Conservation (phyloP, 1,140 invertebrate genomes). For the Teleopsis dalmanni region DNA sequence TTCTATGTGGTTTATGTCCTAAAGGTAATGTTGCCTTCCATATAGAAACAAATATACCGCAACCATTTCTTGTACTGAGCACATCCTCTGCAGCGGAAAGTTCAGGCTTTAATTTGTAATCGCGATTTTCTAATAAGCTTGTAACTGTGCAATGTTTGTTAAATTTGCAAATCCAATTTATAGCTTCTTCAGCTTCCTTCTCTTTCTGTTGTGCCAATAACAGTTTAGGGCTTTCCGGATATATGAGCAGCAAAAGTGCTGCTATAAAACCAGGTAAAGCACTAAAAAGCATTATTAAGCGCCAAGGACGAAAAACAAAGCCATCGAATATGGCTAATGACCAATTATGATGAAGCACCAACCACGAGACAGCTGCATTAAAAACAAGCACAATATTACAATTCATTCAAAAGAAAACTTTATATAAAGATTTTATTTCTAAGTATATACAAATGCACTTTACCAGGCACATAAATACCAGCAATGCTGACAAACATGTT, state of each 20-base stretch:
- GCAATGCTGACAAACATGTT: slow-evolving; percentile 37
- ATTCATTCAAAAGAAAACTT: not conserved
- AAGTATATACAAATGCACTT: not conserved
- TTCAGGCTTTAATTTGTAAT: slow-evolving; percentile 24
- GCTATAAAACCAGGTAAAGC: slow-evolving; percentile 53
- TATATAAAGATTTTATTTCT: not conserved
- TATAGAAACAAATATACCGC: slow-evolving; percentile 28
- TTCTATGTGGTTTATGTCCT: slow-evolving; percentile 36
- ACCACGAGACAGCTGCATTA: slow-evolving; percentile 25
- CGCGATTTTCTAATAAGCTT: slow-evolving; percentile 17
- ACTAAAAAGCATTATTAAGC: slow-evolving; percentile 55
- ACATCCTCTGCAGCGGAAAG: slow-evolving; percentile 19
- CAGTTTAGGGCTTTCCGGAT: slow-evolving; percentile 61
- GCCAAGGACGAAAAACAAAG: slow-evolving; percentile 51
- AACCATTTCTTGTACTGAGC: slow-evolving; percentile 19
- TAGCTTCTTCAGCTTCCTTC: slow-evolving; percentile 46
- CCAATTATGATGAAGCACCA: slow-evolving; percentile 28
- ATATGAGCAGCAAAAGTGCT: slow-evolving; percentile 48
- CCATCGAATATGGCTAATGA: slow-evolving; percentile 17
- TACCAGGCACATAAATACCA: slow-evolving; percentile 38
- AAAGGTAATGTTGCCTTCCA: slow-evolving; percentile 33
- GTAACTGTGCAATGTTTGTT: slow-evolving; percentile 45
- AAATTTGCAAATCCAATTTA: slow-evolving; percentile 47
- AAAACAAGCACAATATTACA: not conserved
- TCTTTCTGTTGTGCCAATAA: slow-evolving; percentile 48